Evolutionary conservation across 2,888 invertebrate genomes (phyloP).

Genomic region (Lasioglossum figueresi): DNA sequence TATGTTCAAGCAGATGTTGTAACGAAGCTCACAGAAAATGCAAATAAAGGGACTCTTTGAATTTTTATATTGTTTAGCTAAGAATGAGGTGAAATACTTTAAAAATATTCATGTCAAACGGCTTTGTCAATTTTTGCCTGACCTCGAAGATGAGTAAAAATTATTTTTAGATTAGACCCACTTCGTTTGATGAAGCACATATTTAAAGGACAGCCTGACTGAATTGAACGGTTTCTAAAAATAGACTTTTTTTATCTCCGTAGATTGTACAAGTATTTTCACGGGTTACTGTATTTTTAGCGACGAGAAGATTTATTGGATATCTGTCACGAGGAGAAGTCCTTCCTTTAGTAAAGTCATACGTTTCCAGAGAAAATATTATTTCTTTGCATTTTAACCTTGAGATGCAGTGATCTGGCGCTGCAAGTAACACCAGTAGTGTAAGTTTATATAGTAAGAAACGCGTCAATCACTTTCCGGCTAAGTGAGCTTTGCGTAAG

Average conservation of each 20-base stretch:
- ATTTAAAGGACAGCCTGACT: neutral
- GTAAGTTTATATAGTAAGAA: neutral
- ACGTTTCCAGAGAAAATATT: neutral
- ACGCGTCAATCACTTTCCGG: constrained; percentile 1
- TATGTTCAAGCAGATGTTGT: neutral
- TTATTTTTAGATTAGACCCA: neutral
- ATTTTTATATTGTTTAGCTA: neutral
- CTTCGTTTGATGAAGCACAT: neutral
- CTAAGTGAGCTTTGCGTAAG: neutral
- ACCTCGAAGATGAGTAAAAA: neutral
- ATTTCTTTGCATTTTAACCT: neutral
- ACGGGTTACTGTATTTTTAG: neutral
- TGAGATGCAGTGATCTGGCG: neutral
- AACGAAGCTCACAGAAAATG: neutral
- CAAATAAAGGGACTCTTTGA: neutral
- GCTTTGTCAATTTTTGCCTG: neutral
- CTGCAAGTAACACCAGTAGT: neutral
- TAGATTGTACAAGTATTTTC: neutral
- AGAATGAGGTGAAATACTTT: neutral
- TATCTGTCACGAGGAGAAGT: neutral
- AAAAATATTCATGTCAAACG: neutral
- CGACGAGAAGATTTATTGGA: neutral
- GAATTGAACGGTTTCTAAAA: neutral
- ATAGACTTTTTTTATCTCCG: neutral
- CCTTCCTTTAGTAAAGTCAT: neutral